A percentile compares a stretch with the other conserved stretches of the same genome.
These are phyloP conservation scores for Orthosia cruda DNA, from an alignment of 2,888 invertebrate species.

Conservation along the genomic window DNA sequence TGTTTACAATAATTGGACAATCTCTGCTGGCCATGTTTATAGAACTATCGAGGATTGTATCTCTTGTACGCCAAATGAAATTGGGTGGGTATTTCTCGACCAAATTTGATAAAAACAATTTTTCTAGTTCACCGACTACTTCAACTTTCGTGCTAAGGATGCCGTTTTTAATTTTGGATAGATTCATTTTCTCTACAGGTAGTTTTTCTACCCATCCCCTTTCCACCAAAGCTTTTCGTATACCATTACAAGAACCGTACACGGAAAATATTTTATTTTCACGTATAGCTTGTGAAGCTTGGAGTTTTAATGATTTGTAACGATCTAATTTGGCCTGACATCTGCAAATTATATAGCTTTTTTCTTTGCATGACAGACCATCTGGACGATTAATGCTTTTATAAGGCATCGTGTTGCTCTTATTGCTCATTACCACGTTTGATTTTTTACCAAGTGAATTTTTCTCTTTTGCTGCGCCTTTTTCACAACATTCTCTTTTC, in stretches of 20 bases:
- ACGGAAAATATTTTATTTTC: constrained; percentile 91
- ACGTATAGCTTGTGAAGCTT: constrained; percentile 88
- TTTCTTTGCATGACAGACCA: constrained; percentile 85
- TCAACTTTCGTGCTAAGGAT: constrained; percentile 74
- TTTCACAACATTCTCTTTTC: constrained; percentile 17
- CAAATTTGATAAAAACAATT: constrained; percentile 85
- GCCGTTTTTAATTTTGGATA: constrained; percentile 81
- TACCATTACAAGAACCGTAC: constrained; percentile 88
- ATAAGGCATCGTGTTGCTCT: constrained; percentile 50
- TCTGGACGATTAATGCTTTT: constrained; percentile 63
- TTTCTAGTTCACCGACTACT: constrained; percentile 82
- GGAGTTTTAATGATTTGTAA: constrained; percentile 83
- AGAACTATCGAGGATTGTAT: constrained; percentile 70
- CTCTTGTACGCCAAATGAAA: constrained; percentile 85
- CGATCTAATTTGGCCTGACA: constrained; percentile 80
- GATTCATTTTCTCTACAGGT: constrained; percentile 83
- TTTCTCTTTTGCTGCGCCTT: constrained; percentile 70
- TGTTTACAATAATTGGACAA: constrained; percentile 81
- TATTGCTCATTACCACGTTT: constrained; percentile 20
- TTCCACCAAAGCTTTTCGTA: constrained; percentile 92
- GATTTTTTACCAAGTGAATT: constrained; percentile 74
- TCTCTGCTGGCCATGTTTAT: constrained; percentile 77
- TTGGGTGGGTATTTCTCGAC: constrained; percentile 82
- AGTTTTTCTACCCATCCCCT: constrained; percentile 95
- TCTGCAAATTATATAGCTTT: constrained; percentile 80